Base-by-base conservation (phyloP, 2,888 invertebrate genomes). In the Agrochola lota region DNA sequence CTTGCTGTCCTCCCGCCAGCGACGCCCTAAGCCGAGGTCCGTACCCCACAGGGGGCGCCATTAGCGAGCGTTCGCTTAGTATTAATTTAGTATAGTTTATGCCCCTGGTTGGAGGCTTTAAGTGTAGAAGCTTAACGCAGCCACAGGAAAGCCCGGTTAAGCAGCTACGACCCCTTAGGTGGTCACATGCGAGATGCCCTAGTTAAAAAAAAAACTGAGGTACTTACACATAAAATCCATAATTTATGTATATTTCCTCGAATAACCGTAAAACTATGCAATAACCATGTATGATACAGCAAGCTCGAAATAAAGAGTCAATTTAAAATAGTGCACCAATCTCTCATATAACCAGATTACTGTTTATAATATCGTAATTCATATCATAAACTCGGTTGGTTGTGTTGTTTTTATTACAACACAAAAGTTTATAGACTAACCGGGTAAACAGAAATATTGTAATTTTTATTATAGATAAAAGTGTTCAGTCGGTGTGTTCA, bases 351-450 rank as follows among this genome's bases (percentile, higher is more conserved):
- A 59, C 66, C 46, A 70, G 60, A 85, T 73, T 70, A 85, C 46
- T 64, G 71, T 55, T 49, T 46, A 63, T 64, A 68, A 46, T 63
- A 64, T 26, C 71, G 59, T 80, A 64, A 71, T 72, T 80, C 23
- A 74, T 71, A 71, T 35, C 43, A 74, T 71, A 60, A 81, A 85
- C 68, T 64, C 43, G n/a, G 30, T 12, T 46, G 62, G 72, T 77
- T 64, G n/a, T 66, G 72, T 71, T 71, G 76, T 71, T 84, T 77
- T 86, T 81, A 78, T 69, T 77, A 75, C 66, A 73, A 72, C 23
- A 75, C 71, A 77, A 49, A 86, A 75, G 66, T 86, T 86, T 84
- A 85, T 74, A 71, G 71, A 46, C 35, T 55, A 68, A 72, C 72
- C 35, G 52, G 26, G 71, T 72, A 77, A 76, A 85, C 52, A 67